Evolutionary conservation across 2,888 invertebrate genomes (phyloP).

Genomic region (Apoderus coryli): DNA sequence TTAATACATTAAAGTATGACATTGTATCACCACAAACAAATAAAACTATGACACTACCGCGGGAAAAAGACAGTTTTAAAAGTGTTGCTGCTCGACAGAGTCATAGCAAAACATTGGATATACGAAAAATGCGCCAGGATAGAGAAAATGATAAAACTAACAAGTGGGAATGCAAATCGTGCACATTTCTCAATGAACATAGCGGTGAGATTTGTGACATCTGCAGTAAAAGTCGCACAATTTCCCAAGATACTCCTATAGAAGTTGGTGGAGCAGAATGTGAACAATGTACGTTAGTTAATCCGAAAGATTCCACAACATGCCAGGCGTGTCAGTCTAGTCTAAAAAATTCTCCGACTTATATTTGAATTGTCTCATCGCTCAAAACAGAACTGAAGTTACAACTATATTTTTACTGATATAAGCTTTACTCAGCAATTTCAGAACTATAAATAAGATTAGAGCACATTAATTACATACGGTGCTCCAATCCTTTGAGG

Average conservation of each 20-base stretch:
- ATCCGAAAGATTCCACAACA: slow-evolving; percentile 43
- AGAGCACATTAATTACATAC: too few species aligned
- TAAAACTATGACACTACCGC: slow-evolving; percentile 26
- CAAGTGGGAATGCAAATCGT: slow-evolving; percentile 55
- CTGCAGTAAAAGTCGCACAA: slow-evolving; percentile 44
- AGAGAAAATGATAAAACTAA: slow-evolving; percentile 7
- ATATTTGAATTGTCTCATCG: slow-evolving; percentile 51
- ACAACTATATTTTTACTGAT: too few species aligned
- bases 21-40: too few species aligned
- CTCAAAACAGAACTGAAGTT: too few species aligned
- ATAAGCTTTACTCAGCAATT: too few species aligned
- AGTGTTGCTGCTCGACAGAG: slow-evolving; percentile 30
- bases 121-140: slow-evolving; percentile 15
- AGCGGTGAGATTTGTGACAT: slow-evolving; percentile 52
- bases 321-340: slow-evolving; percentile 58
- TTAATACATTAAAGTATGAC: slow-evolving; percentile 11
- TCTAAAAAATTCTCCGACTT: slow-evolving; percentile 61
- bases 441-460: too few species aligned
- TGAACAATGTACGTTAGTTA: slow-evolving; percentile 60
- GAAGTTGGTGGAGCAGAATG: slow-evolving; percentile 63
- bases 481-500: too few species aligned
- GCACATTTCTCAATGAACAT: slow-evolving; percentile 51
- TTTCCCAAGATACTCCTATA: slow-evolving; percentile 37
- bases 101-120: slow-evolving; percentile 21
- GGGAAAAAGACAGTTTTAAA: slow-evolving; percentile 30